Conservation (phyloP, 2,888 invertebrate species). For the Drosophila lutescens region DNA sequence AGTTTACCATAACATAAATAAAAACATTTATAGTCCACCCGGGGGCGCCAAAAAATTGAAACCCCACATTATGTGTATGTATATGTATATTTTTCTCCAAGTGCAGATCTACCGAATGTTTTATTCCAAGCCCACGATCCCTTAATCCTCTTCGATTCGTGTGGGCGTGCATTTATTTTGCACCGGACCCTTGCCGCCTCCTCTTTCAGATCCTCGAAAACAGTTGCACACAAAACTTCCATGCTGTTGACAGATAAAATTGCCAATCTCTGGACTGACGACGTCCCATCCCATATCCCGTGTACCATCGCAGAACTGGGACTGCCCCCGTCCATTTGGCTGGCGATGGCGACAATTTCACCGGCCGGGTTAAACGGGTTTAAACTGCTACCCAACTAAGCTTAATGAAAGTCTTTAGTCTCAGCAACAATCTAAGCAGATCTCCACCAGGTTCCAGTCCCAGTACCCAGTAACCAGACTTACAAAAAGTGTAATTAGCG, state of each 20-base stretch:
- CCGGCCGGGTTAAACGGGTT: constrained; percentile 72
- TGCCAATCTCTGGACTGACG: constrained; percentile 60
- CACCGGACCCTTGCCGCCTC: constrained; percentile 22
- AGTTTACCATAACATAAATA: too few relatives aligned
- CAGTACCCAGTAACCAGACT: constrained; percentile 49
- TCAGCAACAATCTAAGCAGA: constrained; percentile 68
- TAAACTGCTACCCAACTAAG: constrained; percentile 72
- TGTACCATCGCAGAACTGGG: constrained; percentile 33
- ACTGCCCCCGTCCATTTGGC: constrained; percentile 39
- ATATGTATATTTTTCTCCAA: not conserved
- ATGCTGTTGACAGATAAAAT: constrained; percentile 80
- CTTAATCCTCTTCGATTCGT: constrained; percentile 41
- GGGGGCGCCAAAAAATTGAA: not conserved
- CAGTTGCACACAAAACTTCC: constrained; percentile 57
- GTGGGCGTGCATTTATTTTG: constrained; percentile 62
- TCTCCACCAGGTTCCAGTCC: constrained; percentile 45
- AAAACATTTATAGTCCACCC: too few relatives aligned
- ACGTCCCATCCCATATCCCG: constrained; percentile 22
- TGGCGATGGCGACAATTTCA: constrained; percentile 75
- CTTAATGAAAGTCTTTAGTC: constrained; percentile 78
- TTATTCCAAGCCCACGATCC: constrained; percentile 4
- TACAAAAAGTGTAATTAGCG: constrained; percentile 83
- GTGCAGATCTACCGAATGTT: not conserved
- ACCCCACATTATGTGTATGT: too few relatives aligned
- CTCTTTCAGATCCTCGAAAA: constrained; percentile 1